Evolutionary conservation across 2,888 invertebrate genomes (phyloP).

Genomic region (Coelinius sp.): DNA sequence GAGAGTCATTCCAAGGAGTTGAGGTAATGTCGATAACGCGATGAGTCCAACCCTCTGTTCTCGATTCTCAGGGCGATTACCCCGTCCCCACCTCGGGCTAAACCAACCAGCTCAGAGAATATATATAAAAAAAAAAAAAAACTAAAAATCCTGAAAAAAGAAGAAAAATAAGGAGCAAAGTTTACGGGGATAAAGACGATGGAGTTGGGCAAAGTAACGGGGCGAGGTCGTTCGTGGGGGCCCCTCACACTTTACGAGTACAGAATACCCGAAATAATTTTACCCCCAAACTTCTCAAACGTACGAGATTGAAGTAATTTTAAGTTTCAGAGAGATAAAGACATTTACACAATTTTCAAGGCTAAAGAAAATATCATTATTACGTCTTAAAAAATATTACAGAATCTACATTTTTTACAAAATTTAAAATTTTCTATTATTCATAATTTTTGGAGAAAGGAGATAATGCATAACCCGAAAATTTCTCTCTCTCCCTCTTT

Average conservation of each 20-base stretch:
- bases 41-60: constrained; percentile 30
- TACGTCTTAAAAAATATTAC: neutral
- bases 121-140: neutral
- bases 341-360: neutral
- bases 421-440: neutral
- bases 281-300: neutral
- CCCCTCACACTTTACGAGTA: constrained; percentile 13
- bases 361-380: no score
- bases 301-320: neutral
- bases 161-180: neutral
- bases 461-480: neutral
- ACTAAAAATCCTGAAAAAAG: neutral
- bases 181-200: constrained; percentile 23
- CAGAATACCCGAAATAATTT: constrained; percentile 21
- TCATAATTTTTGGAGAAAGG: neutral
- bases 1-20: constrained; percentile 14
- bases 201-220: constrained; percentile 31
- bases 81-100: constrained; percentile 5
- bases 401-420: no score
- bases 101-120: neutral
- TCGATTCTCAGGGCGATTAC: constrained; percentile 25
- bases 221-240: constrained; percentile 32
- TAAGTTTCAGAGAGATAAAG: constrained; percentile 14
- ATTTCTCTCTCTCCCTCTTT: neutral
- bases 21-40: constrained; percentile 13